Base-by-base conservation (phyloP, 2,113 vertebrate species). In the Rhinogobius similis region DNA sequence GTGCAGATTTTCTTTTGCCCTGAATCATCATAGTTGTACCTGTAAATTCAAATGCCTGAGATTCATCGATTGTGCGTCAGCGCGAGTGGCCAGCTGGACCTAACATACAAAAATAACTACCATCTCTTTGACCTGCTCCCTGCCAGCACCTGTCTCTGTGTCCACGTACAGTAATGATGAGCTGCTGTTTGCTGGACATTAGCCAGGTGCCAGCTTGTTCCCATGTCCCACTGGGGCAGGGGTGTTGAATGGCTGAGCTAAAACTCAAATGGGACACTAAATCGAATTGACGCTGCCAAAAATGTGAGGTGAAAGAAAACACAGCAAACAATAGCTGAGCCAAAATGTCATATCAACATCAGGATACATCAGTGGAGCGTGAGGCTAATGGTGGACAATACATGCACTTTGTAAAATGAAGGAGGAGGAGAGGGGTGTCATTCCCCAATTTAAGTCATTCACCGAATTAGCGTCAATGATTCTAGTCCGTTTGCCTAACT, bases 201-300 rank as follows among this genome's bases (percentile, higher is more conserved):
- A 69, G 46, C 76, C 73, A 86, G 59, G 23, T 55, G 3, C 68
- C 67, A 69, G 62, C 53, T 63, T 79, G 70, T 84, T 77, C 56
- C 72, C 50, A 62, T 3, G 38, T 70, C 73, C 68, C n/a, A 26
- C 4, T 7, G 73, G 70, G 66, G 26, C 26, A 29, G 24, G 50
- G 16, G 2, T 58, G 36, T 48, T 56, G 39, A 72, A 65, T 70
- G 38, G 26, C 63, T 23, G 59, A 71, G 73, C 27, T 77, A 24
- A 55, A 52, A 62, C 55, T 74, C 58, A 73, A 70, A 78, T 10
- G 68, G 59, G 27, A 63, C 62, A 58, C 62, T 67, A 68, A 58
- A 50, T 68, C 61, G 26, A 32, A 36, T 56, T 68, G 68, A 79
- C 63, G 67, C 24, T 50, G 23, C 20, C 66, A 66, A 48, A 63